Evolutionary conservation across 2,797 vertebrate species (phyloP).

Genomic region (Momotus momota): DNA sequence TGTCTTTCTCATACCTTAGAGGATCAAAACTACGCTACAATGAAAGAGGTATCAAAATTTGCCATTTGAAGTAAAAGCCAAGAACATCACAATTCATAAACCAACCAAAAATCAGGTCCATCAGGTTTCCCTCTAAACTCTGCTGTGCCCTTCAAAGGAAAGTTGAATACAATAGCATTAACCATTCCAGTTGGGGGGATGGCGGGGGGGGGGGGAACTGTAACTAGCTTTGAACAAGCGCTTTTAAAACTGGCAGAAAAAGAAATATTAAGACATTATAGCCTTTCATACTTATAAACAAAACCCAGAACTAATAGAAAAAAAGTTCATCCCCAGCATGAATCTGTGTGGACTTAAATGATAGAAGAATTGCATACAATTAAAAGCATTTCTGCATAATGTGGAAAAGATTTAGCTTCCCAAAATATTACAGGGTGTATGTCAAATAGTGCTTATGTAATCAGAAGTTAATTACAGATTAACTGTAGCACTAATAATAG

Average conservation of each 20-base stretch:
- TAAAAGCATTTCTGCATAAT: neutral
- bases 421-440: neutral
- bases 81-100: neutral
- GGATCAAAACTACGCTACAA: neutral
- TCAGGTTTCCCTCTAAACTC: neutral
- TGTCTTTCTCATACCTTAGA: neutral
- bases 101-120: neutral
- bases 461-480: conserved; percentile 30
- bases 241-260: neutral
- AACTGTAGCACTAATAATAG: neutral
- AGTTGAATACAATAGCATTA: neutral
- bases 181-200: neutral
- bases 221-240: neutral
- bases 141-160: neutral
- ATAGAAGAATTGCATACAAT: neutral
- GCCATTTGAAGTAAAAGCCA: neutral
- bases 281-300: neutral
- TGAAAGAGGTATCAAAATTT: neutral
- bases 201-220: too few species aligned
- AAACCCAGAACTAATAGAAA: neutral
- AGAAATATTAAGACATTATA: neutral
- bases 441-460: neutral
- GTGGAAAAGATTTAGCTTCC: neutral
- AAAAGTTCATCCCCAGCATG: neutral
- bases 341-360: neutral